Evolutionary conservation across 2,113 vertebrate species (phyloP), one percentile per base, ranked within the genome.

Genomic region (Chaetorhynchus papuensis): DNA sequence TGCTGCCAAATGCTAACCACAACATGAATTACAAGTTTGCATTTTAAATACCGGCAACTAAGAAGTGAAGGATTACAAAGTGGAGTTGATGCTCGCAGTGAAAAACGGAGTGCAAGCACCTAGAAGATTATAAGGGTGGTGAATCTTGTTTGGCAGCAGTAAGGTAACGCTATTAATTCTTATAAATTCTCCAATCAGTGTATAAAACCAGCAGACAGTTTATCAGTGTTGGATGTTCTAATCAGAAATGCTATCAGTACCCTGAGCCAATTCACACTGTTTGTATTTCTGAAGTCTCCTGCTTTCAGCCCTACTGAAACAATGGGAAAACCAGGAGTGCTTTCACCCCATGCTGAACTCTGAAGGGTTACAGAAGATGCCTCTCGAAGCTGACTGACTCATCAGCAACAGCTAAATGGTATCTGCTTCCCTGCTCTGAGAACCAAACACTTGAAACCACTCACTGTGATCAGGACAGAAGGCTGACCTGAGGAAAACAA

Each of bases 1-100:
- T 35, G 26, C 76, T 95, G 96, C 94, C 93, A 96, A 86, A 86
- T 87, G 88, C 80, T 75, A 92, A 96, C 96, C 93, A 78, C 93
- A 93, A 45, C 17, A 52, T 33, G 83, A 93, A 75, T 88, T 83
- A 66, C 6, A 30, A 44, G 85, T 82, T 93, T 90, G 72, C 71
- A 81, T 89, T 90, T 96, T 70, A 75, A 94, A 92, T 61, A 21
- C n/a, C 88, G 87, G 85, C 94, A 96, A 77, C 20, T 17, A 69
- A 60, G 16, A 66, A 70, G 0, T 49, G 60, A 41, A 64, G 76
- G 60, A 89, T 49, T 89, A 53, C 66, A 81, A 92, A 8, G 28
- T 0, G n/a, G 60, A 50, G 70, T 15, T 92, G 15, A 45, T 78
- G 64, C 41, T 44, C 74, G 60, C 60, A 78, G 56, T 71, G 64